Evolutionary conservation across 23 tunicate genomes (phyloP).

Genomic region (Clavelina lepadiformis): DNA sequence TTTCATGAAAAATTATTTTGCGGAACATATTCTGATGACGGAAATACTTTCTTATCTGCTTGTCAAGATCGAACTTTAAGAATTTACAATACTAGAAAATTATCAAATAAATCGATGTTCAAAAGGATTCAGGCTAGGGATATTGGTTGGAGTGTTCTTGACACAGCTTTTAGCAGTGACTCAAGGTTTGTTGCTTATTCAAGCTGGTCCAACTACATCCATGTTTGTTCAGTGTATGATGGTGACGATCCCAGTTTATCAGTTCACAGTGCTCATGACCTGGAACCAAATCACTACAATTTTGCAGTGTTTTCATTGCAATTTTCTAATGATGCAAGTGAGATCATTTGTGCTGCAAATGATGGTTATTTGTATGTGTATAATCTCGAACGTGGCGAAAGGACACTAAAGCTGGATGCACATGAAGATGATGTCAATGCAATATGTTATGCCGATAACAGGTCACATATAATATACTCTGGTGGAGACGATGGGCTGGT

Average conservation of each 20-base stretch:
- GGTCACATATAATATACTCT: constrained; percentile 67
- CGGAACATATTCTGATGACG: constrained; percentile 61
- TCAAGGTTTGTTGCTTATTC: constrained; percentile 58
- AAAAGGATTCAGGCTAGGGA: constrained; percentile 48
- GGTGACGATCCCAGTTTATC: constrained; percentile 27
- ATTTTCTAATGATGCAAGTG: constrained; percentile 44
- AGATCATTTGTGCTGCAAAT: constrained; percentile 59
- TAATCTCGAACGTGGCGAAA: constrained; percentile 21
- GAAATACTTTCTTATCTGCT: constrained; percentile 47
- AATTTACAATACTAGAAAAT: constrained; percentile 15
- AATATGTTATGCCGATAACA: constrained; percentile 60
- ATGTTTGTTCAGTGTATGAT: constrained; percentile 61
- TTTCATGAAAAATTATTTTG: constrained; percentile 61
- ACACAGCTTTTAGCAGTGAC: constrained; percentile 57
- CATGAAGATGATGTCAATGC: constrained; percentile 88
- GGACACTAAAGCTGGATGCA: constrained; percentile 56
- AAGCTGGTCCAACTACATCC: constrained; percentile 70
- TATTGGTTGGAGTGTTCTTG: constrained; percentile 80
- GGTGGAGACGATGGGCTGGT: constrained; percentile 86
- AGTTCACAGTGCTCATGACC: constrained; percentile 23
- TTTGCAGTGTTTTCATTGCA: constrained; percentile 77
- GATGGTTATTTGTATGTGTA: constrained; percentile 56
- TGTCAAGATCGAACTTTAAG: constrained; percentile 71
- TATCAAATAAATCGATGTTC: constrained; percentile 19
- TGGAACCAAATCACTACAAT: constrained; percentile 30